These are phyloP conservation scores for Azorinus chamasolen DNA, from an alignment of 2,888 invertebrate genomes.

Conservation along the genomic window DNA sequence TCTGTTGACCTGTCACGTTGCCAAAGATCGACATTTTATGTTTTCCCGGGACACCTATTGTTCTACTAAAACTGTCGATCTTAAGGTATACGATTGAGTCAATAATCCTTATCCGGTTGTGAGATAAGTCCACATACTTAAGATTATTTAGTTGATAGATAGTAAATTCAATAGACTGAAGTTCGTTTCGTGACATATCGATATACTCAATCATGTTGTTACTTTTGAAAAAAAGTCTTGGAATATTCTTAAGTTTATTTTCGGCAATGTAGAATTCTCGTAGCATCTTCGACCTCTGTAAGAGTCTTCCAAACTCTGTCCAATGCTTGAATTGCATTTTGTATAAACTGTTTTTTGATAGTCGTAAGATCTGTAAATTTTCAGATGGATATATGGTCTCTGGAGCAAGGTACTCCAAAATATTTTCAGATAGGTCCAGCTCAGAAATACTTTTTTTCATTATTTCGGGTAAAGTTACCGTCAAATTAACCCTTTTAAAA, in stretches of 20 bases:
- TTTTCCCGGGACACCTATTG: too few species aligned
- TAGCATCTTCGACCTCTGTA: not conserved
- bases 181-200: conserved; percentile 9
- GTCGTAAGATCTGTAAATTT: conserved; percentile 6
- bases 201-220: conserved; percentile 2
- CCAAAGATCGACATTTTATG: too few species aligned
- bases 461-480: not conserved
- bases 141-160: conserved; percentile 16
- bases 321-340: not conserved
- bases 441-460: conserved; percentile 5
- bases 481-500: conserved; percentile 11
- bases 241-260: conserved; percentile 7
- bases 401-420: conserved; percentile 19
- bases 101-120: conserved; percentile 5
- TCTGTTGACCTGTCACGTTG: too few species aligned
- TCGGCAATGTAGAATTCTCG: conserved; percentile 4
- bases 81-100: not conserved
- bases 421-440: conserved; percentile 15
- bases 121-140: conserved; percentile 7
- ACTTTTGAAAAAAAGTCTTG: conserved; percentile 9
- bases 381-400: not conserved
- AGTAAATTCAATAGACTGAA: conserved; percentile 8
- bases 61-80: not conserved
- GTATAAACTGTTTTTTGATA: conserved; percentile 13
- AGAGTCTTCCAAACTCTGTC: conserved; percentile 7